Percentiles rank a stretch among this genome's conserved stretches.
Conservation (phyloP, 2,113 vertebrate species). For the Sula dactylatra region DNA sequence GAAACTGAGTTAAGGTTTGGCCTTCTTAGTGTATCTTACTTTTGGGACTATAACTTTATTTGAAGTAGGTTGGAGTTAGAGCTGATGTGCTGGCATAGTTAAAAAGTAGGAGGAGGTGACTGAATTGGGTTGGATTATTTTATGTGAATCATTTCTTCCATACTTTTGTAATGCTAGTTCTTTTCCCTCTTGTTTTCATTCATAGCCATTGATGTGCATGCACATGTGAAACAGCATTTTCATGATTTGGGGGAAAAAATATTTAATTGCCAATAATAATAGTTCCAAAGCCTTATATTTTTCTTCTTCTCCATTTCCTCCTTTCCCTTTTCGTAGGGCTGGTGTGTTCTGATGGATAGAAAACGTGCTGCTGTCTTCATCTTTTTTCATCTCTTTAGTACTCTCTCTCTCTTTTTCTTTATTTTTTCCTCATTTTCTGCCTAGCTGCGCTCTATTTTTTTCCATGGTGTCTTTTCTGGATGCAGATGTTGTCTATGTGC, state of each 20-base stretch:
- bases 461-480: neutral
- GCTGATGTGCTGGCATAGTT: conserved; percentile 5
- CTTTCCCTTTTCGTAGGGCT: neutral
- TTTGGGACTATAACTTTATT: neutral
- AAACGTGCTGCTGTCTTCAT: neutral
- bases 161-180: conserved; percentile 2
- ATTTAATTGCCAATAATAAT: conserved; percentile 55
- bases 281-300: conserved; percentile 6
- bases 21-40: neutral
- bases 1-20: conserved; percentile 4
- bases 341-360: neutral
- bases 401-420: neutral
- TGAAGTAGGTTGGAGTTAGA: neutral
- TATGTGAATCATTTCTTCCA: conserved; percentile 5
- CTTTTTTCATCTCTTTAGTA: neutral
- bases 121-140: neutral
- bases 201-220: neutral
- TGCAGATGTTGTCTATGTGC: neutral
- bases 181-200: conserved; percentile 12
- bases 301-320: conserved; percentile 7
- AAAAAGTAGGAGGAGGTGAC: neutral
- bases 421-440: neutral
- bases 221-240: conserved; percentile 9
- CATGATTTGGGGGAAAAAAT: neutral
- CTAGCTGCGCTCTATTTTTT: neutral